phyloP scores from a whole-genome alignment of 2,888 invertebrate species.

The Teinopalpus imperialis region DNA sequence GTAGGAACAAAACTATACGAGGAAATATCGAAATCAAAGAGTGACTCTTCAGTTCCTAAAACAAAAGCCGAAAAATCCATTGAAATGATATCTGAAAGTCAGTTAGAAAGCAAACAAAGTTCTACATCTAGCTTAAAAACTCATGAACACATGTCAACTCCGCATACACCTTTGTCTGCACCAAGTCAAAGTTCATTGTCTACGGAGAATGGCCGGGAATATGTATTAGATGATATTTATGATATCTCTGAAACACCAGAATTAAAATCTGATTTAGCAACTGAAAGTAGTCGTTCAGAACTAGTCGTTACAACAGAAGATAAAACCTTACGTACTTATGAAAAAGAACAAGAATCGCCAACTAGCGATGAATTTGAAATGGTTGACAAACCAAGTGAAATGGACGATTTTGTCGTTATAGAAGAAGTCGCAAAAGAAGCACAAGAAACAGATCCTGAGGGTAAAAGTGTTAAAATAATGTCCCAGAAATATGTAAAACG shows the following conservation, averaged over 20 bases:
- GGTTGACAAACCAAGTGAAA: slow-evolving; percentile 92
- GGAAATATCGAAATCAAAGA: slow-evolving; percentile 75
- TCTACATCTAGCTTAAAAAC: slow-evolving; percentile 82
- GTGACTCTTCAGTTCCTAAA: slow-evolving; percentile 76
- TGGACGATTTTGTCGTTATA: slow-evolving; percentile 93
- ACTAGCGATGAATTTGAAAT: slow-evolving; percentile 93
- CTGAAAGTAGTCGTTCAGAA: slow-evolving; percentile 79
- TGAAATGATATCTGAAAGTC: slow-evolving; percentile 65
- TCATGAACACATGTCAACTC: slow-evolving; percentile 76
- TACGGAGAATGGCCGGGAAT: slow-evolving; percentile 84
- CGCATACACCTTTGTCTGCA: slow-evolving; percentile 83
- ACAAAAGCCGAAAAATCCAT: slow-evolving; percentile 67
- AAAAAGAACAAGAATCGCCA: slow-evolving; percentile 87
- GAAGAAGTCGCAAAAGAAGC: slow-evolving; percentile 95
- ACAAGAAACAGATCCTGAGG: slow-evolving; percentile 90
- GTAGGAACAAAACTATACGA: slow-evolving; percentile 69
- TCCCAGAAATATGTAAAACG: slow-evolving; percentile 78
- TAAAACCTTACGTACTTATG: slow-evolving; percentile 73
- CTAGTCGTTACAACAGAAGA: slow-evolving; percentile 83
- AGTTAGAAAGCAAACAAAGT: slow-evolving; percentile 79
- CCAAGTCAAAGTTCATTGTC: slow-evolving; percentile 85
- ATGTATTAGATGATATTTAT: slow-evolving; percentile 82
- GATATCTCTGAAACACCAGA: slow-evolving; percentile 83
- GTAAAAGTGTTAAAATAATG: slow-evolving; percentile 88
- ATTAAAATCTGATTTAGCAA: slow-evolving; percentile 72